A percentile compares a stretch with the other conserved stretches of the same genome.
Evolutionary conservation across 2,888 invertebrate species (phyloP).

Genomic region (Microchrysa polita): DNA sequence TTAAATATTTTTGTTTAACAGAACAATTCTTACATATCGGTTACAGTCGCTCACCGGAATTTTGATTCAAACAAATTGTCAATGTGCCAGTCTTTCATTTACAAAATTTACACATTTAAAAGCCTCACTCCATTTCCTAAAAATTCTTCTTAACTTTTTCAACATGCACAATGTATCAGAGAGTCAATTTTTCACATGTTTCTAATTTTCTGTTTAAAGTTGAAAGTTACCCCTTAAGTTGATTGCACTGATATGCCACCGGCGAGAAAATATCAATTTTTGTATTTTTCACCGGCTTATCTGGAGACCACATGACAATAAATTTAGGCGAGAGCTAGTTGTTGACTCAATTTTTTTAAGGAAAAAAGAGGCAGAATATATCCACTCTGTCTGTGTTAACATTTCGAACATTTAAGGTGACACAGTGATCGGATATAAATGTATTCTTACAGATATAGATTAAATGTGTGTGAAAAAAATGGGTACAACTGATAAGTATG

Average conservation of each 20-base stretch:
- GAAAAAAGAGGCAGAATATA: not conserved
- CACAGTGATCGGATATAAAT: not conserved
- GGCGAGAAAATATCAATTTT: not conserved
- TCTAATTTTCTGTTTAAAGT: too few species aligned
- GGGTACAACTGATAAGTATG: constrained; percentile 3
- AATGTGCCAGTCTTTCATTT: too few species aligned
- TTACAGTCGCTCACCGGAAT: too few species aligned
- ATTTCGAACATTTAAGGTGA: not conserved
- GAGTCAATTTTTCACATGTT: too few species aligned
- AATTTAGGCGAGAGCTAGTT: not conserved
- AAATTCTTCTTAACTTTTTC: too few species aligned
- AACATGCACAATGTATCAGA: too few species aligned
- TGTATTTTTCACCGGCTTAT: constrained; percentile 12
- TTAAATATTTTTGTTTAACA: too few species aligned
- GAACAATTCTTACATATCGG: too few species aligned
- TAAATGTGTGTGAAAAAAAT: constrained; percentile 5
- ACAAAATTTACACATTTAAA: too few species aligned
- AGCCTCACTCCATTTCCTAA: too few species aligned
- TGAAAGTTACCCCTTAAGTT: too few species aligned
- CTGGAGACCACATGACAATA: constrained; percentile 19
- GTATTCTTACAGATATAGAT: not conserved
- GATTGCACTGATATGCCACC: not conserved
- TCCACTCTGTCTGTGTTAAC: constrained; percentile 1
- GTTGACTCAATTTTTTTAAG: constrained; percentile 15
- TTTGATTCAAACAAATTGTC: too few species aligned